These are phyloP conservation scores for Otus sunia DNA, from an alignment of 2,113 vertebrate genomes.

Conservation along the genomic window DNA sequence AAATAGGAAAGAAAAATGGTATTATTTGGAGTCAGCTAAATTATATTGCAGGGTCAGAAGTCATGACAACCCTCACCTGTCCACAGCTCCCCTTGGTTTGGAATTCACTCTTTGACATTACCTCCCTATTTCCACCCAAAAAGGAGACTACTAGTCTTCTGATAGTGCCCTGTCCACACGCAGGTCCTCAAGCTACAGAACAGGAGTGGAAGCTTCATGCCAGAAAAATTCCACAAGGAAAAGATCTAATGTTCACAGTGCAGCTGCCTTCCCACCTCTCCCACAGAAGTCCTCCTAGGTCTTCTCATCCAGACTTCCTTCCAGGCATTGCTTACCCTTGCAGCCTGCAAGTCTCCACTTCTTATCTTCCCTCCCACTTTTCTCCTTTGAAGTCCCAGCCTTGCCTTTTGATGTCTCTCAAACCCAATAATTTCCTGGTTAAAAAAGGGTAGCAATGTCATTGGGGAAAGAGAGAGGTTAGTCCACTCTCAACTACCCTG, in stretches of 20 bases:
- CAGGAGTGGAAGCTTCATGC: not conserved
- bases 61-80: not conserved
- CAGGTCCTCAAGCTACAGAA: not conserved
- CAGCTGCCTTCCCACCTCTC: not conserved
- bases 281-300: not conserved
- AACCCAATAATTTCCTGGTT: not conserved
- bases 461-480: not conserved
- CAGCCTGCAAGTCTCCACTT: not conserved
- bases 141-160: not conserved
- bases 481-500: not conserved
- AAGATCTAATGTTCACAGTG: fast-evolving
- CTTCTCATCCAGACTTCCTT: not conserved
- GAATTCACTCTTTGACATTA: not conserved
- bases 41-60: not conserved
- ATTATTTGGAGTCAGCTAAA: not conserved
- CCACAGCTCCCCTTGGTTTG: not conserved
- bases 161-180: fast-evolving
- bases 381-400: slow-evolving; percentile 7
- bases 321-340: not conserved
- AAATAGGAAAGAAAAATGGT: not conserved
- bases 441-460: not conserved
- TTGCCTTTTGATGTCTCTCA: slow-evolving; percentile 19
- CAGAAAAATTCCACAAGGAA: not conserved
- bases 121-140: not conserved
- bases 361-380: slow-evolving; percentile 22